These are phyloP conservation scores for Semaprochilodus insignis DNA, from an alignment of 2,797 vertebrate species.

Conservation along the genomic window DNA sequence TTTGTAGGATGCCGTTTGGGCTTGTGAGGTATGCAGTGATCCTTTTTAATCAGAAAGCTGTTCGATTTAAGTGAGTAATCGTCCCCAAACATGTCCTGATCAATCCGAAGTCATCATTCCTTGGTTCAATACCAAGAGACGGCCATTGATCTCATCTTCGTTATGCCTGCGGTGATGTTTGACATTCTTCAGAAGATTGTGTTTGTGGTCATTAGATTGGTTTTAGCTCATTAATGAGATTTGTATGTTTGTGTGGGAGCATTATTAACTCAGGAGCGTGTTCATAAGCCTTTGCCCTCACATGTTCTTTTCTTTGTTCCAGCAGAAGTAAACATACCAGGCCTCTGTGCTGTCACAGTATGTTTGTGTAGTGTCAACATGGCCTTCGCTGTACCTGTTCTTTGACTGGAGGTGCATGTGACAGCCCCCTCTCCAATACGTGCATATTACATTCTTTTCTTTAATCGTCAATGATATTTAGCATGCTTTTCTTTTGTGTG, in stretches of 20 bases:
- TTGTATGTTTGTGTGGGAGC: conserved; percentile 14
- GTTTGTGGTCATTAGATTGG: conserved; percentile 15
- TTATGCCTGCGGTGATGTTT: conserved; percentile 5
- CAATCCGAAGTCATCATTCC: conserved; percentile 49
- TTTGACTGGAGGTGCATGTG: conserved; percentile 65
- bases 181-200: conserved; percentile 27
- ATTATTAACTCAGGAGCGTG: neutral
- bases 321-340: conserved; percentile 22
- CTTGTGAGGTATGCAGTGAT: conserved; percentile 3
- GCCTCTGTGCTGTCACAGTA: conserved; percentile 59
- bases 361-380: conserved; percentile 71
- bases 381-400: conserved; percentile 52
- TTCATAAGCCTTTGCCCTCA: neutral
- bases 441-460: conserved; percentile 65
- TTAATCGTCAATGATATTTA: conserved; percentile 67
- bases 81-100: conserved; percentile 44
- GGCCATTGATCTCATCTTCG: conserved; percentile 49
- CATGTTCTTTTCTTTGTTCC: neutral
- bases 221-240: conserved; percentile 21
- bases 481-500: conserved; percentile 68
- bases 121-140: conserved; percentile 44
- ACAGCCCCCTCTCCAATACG: conserved; percentile 71
- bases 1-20: conserved; percentile 28
- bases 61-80: conserved; percentile 53
- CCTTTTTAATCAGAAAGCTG: conserved; percentile 32